Conservation (phyloP, 2,113 vertebrate species). For the Heterochromis multidens region DNA sequence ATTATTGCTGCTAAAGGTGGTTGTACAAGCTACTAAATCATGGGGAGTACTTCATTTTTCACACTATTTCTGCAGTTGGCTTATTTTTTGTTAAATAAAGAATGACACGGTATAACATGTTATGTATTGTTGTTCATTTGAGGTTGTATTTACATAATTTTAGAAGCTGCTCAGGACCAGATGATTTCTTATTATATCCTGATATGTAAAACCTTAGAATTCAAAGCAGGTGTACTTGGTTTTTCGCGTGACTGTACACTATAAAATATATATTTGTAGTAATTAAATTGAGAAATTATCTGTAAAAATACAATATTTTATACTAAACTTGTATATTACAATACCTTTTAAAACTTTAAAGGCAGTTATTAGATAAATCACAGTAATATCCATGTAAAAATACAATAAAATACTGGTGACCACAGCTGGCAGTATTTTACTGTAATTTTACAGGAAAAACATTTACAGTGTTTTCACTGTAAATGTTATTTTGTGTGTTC, state of each 20-base stretch:
- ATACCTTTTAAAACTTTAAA: background rate
- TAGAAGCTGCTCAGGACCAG: background rate
- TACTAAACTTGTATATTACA: no score
- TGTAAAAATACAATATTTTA: no score
- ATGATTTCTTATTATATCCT: background rate
- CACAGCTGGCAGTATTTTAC: background rate
- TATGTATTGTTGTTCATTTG: background rate
- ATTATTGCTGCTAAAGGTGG: background rate
- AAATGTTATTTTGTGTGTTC: background rate
- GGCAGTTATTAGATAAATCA: background rate
- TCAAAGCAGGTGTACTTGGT: background rate
- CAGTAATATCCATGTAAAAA: background rate
- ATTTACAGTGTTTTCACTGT: background rate
- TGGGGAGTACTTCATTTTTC: accelerated
- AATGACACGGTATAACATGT: background rate
- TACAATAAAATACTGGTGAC: no score
- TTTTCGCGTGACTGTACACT: no score
- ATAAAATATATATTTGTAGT: no score
- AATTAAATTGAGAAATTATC: no score
- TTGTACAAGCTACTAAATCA: background rate
- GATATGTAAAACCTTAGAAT: background rate
- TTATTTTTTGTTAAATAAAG: background rate
- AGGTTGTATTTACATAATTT: background rate
- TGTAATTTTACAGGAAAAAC: background rate
- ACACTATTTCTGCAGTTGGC: background rate